Evolutionary conservation across 1,140 invertebrate genomes (phyloP), one percentile per base, ranked within the genome.

Genomic region (Telenomus remus): DNA sequence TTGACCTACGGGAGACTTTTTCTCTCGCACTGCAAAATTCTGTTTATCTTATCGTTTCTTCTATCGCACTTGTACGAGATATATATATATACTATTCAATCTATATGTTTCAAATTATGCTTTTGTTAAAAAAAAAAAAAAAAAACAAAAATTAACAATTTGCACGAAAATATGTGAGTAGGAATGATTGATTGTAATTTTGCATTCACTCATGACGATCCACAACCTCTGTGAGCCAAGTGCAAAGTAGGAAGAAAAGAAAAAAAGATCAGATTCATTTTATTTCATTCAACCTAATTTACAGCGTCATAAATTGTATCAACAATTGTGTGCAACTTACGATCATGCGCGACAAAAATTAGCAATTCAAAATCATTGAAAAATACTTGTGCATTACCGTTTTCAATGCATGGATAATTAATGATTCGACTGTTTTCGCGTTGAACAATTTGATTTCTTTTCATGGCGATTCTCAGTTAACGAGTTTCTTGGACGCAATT

Each of bases 321-420:
- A 43, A 48, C 63, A 66, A 66, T 56, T 53, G 39, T 50, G 55
- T 15, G 54, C 14, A 51, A 16, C 57, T 57, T 68, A 68, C 39
- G 64, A 44, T 57, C 64, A 27, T 68, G 33, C 42, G 39, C 19
- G 19, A 6, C 19, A 51, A 60, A 68, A 68, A 69, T 69, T 69
- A 60, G 55, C 64, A 68, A 68, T 69, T 69, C 57, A 60, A 37
- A 69, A 56, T 54, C n/a, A 48, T 42, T 51, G 53, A 11, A 12
- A 69, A 69, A 69, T 60, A 60, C 43, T 59, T 68, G 14, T 59
- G 47, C 16, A 39, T 68, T 68, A 68, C 14, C 57, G 56, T 56
- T 66, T 53, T 27, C 19, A 27, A 42, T 59, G 64, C 37, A 59
- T 49, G 53, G 63, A 59, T 68, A 68, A 68, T 68, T 59, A 57